These are phyloP conservation scores for Dicrurus megarhynchus DNA, from an alignment of 2,113 vertebrate genomes.

Conservation along the genomic window DNA sequence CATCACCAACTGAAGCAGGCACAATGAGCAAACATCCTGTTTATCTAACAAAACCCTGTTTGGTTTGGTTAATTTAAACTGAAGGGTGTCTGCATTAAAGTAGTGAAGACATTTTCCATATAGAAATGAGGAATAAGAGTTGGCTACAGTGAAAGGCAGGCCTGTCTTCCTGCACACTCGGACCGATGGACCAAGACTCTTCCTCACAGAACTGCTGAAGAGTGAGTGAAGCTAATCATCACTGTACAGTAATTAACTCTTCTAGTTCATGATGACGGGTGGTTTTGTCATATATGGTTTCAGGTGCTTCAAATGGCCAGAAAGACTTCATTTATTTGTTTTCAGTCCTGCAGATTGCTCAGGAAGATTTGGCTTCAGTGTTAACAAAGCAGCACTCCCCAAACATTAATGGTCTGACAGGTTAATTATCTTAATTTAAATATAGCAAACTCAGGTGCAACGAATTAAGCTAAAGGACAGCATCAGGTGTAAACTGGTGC, in stretches of 20 bases:
- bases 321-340: not conserved
- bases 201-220: not conserved
- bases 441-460: not conserved
- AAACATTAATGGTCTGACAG: not conserved
- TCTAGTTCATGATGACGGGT: no score
- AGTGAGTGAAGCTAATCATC: not conserved
- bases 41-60: conserved; percentile 34
- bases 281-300: not conserved
- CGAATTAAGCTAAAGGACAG: not conserved
- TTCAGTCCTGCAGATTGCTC: not conserved
- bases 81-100: not conserved
- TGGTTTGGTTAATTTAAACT: conserved; percentile 35
- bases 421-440: not conserved
- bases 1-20: conserved; percentile 3
- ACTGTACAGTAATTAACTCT: not conserved
- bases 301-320: not conserved
- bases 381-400: not conserved
- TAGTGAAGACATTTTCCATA: not conserved
- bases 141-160: not conserved
- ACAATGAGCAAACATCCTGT: not conserved
- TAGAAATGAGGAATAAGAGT: not conserved
- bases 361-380: not conserved
- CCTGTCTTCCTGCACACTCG: not conserved
- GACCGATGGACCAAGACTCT: not conserved
- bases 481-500: not conserved